phyloP scores from a whole-genome alignment of 1,140 invertebrate species.

The Drosophila gunungcola region DNA sequence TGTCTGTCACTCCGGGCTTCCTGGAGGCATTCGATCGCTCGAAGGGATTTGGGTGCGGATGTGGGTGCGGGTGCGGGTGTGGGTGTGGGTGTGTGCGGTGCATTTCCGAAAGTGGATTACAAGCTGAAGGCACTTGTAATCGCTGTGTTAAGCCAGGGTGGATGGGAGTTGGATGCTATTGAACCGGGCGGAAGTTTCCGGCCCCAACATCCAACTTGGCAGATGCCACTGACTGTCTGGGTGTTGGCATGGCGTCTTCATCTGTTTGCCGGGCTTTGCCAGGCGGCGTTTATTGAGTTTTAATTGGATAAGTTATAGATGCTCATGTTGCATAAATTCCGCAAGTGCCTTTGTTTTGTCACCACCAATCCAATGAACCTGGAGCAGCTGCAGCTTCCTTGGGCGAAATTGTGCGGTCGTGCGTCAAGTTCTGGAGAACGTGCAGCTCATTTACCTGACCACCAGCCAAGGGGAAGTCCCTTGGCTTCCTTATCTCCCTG shows the following conservation, averaged over 20 bases:
- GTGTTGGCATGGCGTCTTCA: constrained; percentile 63
- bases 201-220: constrained; percentile 9
- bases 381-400: constrained; percentile 29
- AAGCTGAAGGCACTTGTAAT: constrained; percentile 82
- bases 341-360: constrained; percentile 73
- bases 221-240: constrained; percentile 29
- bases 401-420: constrained; percentile 53
- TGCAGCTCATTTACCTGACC: constrained; percentile 69
- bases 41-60: constrained; percentile 1
- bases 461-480: neutral
- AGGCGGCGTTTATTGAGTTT: constrained; percentile 79
- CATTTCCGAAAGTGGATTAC: constrained; percentile 83
- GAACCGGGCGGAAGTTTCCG: constrained; percentile 40
- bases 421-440: constrained; percentile 58
- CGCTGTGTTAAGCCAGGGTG: constrained; percentile 74
- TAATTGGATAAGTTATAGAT: constrained; percentile 83
- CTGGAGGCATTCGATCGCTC: constrained; percentile 28
- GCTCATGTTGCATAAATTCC: constrained; percentile 82
- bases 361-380: constrained; percentile 35
- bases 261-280: constrained; percentile 49
- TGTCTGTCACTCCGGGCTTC: constrained; percentile 73
- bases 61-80: neutral
- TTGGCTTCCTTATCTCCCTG: neutral
- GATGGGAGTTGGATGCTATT: constrained; percentile 53
- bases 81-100: constrained; percentile 38